Evolutionary conservation across 2,113 vertebrate genomes (phyloP).

Genomic region (Nothoprocta perdicaria): DNA sequence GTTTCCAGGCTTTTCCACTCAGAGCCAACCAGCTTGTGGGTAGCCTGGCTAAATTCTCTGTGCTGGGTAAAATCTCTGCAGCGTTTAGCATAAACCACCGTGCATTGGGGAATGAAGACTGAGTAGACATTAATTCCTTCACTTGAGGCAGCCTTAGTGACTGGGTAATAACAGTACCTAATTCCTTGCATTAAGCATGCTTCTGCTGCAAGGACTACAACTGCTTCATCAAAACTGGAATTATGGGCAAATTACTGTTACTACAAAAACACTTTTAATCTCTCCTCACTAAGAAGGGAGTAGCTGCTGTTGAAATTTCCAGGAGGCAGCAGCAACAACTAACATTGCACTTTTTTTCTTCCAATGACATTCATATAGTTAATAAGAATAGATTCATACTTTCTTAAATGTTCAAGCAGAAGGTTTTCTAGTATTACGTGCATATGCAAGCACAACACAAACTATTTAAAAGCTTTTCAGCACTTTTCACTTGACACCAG

Average conservation of each 20-base stretch:
- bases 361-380: neutral
- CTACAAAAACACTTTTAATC: neutral
- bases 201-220: neutral
- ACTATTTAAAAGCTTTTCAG: neutral
- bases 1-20: neutral
- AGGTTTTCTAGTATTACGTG: neutral
- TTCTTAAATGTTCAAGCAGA: neutral
- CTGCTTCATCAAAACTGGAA: neutral
- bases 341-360: neutral
- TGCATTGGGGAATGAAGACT: neutral
- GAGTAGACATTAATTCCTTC: neutral
- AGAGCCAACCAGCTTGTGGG: neutral
- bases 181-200: neutral
- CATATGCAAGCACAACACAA: neutral
- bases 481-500: neutral
- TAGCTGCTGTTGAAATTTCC: neutral
- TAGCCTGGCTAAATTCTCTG: neutral
- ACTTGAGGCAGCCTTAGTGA: neutral
- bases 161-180: neutral
- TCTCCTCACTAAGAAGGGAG: neutral
- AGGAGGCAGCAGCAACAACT: neutral
- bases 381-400: neutral
- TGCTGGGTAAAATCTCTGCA: neutral
- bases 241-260: neutral
- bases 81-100: neutral